Evolutionary conservation across 2,113 vertebrate genomes (phyloP), one percentile per base, ranked within the genome.

Genomic region (Calidris pugnax): DNA sequence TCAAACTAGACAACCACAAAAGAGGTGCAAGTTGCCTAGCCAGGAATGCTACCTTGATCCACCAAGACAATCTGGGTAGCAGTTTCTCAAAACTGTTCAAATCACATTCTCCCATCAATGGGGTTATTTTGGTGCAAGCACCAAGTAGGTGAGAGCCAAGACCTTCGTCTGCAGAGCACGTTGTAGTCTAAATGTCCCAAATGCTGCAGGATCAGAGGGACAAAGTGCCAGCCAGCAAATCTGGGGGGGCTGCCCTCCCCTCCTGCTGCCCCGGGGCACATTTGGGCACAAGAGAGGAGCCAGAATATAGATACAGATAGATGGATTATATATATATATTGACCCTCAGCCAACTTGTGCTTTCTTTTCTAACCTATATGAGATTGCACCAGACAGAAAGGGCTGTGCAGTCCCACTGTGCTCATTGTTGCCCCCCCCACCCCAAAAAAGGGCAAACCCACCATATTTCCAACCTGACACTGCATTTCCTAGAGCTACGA

Each of bases 401-500:
- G 32, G 18, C 7, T 33, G 18, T 23, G 39, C 48, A 60, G 30
- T 39, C 35, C 27, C 41, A 26, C 45, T 0, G 1, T 17, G 22
- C 30, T 43, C 27, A 7, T 24, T 62, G 18, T 16, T 39, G 6
- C 33, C 21, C 12, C 14, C 26, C 51, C 15, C 28, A 1, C 13
- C 7, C 10, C 72, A 41, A 37, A 16, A 43, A 24, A n/a, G 14
- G 26, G 20, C 26, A 55, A 74, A 74, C 3, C 14, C 47, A n/a
- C 10, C 41, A 0, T 6, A 62, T 67, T 77, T 66, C 53, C 1
- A 0, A 4, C 66, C 43, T 3, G 0, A 14, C 10, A 2, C 16
- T 10, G 10, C 41, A 3, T 53, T 68, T 51, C 15, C 50, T 22
- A 1, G 4, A 17, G 9, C 43, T 14, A 5, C 3, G 12, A 55